Conservation (phyloP, 2,797 vertebrate genomes). For the Nannoperca obscura region DNA sequence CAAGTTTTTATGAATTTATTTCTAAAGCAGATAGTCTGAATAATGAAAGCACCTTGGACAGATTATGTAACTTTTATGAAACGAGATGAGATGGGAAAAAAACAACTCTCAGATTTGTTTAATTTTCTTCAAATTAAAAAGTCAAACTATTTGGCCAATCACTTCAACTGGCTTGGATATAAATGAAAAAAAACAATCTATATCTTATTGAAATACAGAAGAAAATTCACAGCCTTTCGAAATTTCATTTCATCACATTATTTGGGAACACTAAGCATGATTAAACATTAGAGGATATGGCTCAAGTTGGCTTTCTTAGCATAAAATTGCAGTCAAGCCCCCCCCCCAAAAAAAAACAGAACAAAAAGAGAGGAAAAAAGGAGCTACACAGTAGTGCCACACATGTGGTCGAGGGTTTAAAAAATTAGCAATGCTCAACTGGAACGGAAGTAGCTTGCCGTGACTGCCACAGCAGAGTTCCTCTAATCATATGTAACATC, state of each 20-base stretch:
- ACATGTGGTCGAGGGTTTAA: conserved; percentile 84
- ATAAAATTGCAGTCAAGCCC: conserved; percentile 79
- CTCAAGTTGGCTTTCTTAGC: conserved; percentile 80
- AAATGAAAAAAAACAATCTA: not conserved
- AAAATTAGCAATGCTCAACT: conserved; percentile 89
- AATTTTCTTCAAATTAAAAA: not conserved
- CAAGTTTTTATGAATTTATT: not conserved
- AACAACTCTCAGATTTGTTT: not conserved
- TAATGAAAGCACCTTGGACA: not conserved
- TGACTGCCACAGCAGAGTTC: conserved; percentile 85
- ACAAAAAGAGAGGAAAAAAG: conserved; percentile 74
- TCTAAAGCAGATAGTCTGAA: not conserved
- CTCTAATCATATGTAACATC: conserved; percentile 87
- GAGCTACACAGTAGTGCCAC: conserved; percentile 74
- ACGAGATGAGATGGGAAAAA: not conserved
- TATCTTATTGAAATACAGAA: not conserved
- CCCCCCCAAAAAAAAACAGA: conserved; percentile 66
- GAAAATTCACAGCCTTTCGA: conserved; percentile 27
- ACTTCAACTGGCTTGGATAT: not conserved
- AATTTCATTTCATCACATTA: conserved; percentile 48
- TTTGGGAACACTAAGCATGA: conserved; percentile 69
- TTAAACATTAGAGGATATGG: conserved; percentile 79
- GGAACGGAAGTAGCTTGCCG: conserved; percentile 87
- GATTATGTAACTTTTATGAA: not conserved
- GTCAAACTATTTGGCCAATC: not conserved